phyloP scores from a whole-genome alignment of 2,113 vertebrate species.

The Ictalurus punctatus region DNA sequence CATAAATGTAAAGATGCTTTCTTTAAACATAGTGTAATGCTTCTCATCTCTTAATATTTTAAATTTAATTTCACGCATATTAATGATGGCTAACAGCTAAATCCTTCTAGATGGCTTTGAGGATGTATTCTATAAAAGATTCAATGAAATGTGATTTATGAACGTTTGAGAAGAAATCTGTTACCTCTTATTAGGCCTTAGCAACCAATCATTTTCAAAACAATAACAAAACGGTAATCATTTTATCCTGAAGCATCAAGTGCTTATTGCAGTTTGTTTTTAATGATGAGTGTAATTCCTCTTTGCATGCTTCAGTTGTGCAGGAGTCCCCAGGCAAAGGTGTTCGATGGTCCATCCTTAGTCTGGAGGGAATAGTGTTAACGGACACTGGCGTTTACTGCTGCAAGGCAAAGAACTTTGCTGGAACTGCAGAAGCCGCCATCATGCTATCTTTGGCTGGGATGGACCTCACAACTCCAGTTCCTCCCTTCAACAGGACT shows the following conservation, averaged over 20 bases:
- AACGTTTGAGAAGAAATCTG: background rate
- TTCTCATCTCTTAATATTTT: too few species aligned
- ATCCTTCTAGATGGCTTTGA: background rate
- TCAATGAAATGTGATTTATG: background rate
- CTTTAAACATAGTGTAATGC: too few species aligned
- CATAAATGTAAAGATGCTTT: too few species aligned
- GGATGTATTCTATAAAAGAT: background rate
- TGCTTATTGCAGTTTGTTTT: background rate
- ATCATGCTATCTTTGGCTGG: slow-evolving; percentile 84
- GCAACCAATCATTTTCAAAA: background rate
- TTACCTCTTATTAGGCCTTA: background rate
- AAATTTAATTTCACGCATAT: too few species aligned
- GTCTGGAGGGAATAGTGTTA: slow-evolving; percentile 81
- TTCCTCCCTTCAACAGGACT: slow-evolving; percentile 59
- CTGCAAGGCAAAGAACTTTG: slow-evolving; percentile 92
- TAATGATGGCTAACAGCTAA: background rate
- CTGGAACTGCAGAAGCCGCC: slow-evolving; percentile 81
- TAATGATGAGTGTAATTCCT: background rate
- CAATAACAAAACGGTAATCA: background rate
- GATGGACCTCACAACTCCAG: slow-evolving; percentile 66
- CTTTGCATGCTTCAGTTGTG: slow-evolving; percentile 75
- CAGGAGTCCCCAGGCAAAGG: slow-evolving; percentile 92
- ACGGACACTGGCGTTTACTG: slow-evolving; percentile 89
- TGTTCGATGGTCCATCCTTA: slow-evolving; percentile 92
- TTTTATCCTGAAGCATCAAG: background rate